Percentiles rank a stretch among this genome's conserved stretches.
phyloP scores from a whole-genome alignment of 2,113 vertebrate species.

The Oxyruncus cristatus region DNA sequence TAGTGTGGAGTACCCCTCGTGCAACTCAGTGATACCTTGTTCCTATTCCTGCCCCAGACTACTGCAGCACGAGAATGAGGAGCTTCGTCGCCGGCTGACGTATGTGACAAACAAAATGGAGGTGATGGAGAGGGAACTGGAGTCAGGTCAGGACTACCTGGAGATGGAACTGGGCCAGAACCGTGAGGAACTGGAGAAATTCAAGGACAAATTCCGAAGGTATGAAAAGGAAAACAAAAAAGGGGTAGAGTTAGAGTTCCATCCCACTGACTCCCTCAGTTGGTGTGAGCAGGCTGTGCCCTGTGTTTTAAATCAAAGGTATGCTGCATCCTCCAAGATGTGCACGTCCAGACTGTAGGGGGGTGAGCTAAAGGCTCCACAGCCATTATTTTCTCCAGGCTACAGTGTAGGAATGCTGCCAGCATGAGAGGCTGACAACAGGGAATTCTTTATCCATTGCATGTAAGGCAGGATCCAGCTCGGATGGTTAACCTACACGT shows the following conservation, averaged over 20 bases:
- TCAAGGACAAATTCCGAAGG: conserved; percentile 98
- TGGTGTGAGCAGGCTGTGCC: background rate
- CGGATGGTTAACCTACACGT: background rate
- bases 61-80: conserved; percentile 95
- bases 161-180: conserved; percentile 91
- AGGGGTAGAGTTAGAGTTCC: background rate
- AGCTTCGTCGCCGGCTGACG: conserved; percentile 85
- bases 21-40: background rate
- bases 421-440: background rate
- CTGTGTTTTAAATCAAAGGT: background rate
- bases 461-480: background rate
- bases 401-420: background rate
- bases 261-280: background rate
- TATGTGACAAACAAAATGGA: conserved; percentile 92
- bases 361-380: background rate
- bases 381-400: background rate
- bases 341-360: background rate
- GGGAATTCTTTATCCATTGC: background rate
- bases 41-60: conserved; percentile 75
- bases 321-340: background rate
- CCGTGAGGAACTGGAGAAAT: conserved; percentile 94
- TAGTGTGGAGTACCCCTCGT: background rate
- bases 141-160: conserved; percentile 89
- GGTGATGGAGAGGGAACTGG: conserved; percentile 91
- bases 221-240: conserved; percentile 25